phyloP scores from a whole-genome alignment of 2,797 vertebrate species.

The Pteropus rufus region DNA sequence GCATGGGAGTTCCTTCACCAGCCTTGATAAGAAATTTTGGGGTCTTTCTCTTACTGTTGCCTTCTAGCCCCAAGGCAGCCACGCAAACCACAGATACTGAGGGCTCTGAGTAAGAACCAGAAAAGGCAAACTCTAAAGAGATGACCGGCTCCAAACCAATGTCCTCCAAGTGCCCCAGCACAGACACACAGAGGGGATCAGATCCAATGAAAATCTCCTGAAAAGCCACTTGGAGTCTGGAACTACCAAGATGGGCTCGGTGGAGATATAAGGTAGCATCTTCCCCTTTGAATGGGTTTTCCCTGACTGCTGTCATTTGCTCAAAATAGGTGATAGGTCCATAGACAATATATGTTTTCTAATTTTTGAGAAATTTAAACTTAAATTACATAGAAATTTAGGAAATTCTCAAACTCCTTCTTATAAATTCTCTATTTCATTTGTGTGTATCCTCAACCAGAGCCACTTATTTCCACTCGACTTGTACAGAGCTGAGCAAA shows the following conservation, averaged over 20 bases:
- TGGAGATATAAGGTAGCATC: background rate
- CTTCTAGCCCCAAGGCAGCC: background rate
- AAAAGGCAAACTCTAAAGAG: background rate
- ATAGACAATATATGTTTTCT: background rate
- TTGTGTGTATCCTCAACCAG: background rate
- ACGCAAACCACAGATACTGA: background rate
- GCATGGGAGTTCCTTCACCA: background rate
- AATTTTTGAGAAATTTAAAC: background rate
- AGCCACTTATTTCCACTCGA: background rate
- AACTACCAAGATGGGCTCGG: background rate
- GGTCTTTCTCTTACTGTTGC: background rate
- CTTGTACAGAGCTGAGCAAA: background rate
- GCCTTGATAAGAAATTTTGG: background rate
- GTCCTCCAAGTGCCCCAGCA: background rate
- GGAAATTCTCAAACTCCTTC: background rate
- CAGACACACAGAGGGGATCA: background rate
- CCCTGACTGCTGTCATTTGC: background rate
- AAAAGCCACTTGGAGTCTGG: background rate
- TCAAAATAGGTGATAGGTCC: background rate
- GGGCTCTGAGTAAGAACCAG: background rate
- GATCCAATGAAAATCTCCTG: background rate
- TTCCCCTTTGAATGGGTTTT: background rate
- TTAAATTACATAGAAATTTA: background rate
- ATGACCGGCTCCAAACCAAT: background rate
- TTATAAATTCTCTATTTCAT: background rate